Evolutionary conservation across 2,113 vertebrate genomes (phyloP).

Genomic region (Anolis sagrei): DNA sequence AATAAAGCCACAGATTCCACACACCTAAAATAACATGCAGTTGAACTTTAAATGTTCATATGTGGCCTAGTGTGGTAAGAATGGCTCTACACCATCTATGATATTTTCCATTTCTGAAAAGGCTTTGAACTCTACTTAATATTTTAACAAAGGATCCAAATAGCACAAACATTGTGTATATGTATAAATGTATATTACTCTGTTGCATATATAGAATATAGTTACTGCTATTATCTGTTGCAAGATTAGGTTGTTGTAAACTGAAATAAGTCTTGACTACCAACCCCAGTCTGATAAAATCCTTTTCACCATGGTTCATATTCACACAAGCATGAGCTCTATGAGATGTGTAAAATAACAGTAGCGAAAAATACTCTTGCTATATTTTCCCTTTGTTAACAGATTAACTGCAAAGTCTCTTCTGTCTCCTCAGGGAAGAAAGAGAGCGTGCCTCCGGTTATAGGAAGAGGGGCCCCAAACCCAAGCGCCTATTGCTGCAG

Average conservation of each 20-base stretch:
- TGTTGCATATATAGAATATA: background rate
- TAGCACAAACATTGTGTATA: background rate
- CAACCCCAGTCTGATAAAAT: constrained; percentile 32
- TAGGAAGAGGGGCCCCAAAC: constrained; percentile 95
- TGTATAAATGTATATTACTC: background rate
- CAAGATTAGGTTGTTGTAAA: background rate
- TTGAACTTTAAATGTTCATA: background rate
- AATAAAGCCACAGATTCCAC: too few species aligned
- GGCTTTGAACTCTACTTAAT: too few species aligned
- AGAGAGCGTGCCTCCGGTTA: constrained; percentile 92
- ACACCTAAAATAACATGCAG: too few species aligned
- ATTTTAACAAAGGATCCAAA: background rate
- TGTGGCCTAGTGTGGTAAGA: background rate
- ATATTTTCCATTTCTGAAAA: too few species aligned
- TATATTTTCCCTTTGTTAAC: constrained; percentile 33
- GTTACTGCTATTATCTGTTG: background rate
- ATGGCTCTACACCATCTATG: background rate
- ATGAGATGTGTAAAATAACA: constrained; percentile 36
- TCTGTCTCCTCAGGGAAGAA: constrained; percentile 86
- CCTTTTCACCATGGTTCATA: constrained; percentile 36
- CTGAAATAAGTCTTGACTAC: constrained; percentile 4
- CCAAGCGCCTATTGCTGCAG: constrained; percentile 92
- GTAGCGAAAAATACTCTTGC: constrained; percentile 3
- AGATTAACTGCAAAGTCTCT: constrained; percentile 11
- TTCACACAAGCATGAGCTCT: constrained; percentile 35